These are phyloP conservation scores for Gobio occitaniae DNA, from an alignment of 2,797 vertebrate genomes.

Conservation along the genomic window DNA sequence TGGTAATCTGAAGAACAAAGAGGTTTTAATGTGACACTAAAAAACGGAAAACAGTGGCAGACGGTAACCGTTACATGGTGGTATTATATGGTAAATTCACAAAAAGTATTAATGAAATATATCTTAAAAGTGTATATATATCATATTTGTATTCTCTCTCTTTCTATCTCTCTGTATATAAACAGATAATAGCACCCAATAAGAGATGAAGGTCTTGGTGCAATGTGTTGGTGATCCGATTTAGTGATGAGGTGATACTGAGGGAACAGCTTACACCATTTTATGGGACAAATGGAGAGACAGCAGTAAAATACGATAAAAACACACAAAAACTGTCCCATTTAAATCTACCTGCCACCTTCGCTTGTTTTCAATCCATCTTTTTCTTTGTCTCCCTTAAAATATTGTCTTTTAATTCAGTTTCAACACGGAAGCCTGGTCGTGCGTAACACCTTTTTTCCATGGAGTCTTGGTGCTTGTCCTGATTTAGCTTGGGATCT, in stretches of 20 bases:
- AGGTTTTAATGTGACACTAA: conserved; percentile 7
- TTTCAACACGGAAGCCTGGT: conserved; percentile 3
- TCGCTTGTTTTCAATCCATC: background rate
- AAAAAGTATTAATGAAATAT: background rate
- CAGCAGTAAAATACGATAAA: background rate
- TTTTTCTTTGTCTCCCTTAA: background rate
- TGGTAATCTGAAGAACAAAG: conserved; percentile 30
- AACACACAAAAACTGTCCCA: background rate
- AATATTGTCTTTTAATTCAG: background rate
- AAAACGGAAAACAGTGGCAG: background rate
- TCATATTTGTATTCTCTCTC: background rate
- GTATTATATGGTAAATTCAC: background rate
- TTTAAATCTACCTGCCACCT: background rate
- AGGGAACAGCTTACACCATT: conserved; percentile 11
- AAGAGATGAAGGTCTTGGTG: conserved; percentile 32
- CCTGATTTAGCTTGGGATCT: conserved; percentile 80
- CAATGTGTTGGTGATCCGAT: conserved; percentile 33
- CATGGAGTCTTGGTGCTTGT: conserved; percentile 58
- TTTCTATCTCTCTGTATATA: background rate
- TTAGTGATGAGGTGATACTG: conserved; percentile 20
- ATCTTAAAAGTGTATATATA: background rate
- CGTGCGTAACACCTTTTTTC: conserved; percentile 58
- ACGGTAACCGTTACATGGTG: background rate
- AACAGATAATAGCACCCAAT: background rate
- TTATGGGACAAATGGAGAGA: conserved; percentile 26